Evolutionary conservation across 2,888 invertebrate species (phyloP), one percentile per base, ranked within the genome.

Genomic region (Dugesia japonica): DNA sequence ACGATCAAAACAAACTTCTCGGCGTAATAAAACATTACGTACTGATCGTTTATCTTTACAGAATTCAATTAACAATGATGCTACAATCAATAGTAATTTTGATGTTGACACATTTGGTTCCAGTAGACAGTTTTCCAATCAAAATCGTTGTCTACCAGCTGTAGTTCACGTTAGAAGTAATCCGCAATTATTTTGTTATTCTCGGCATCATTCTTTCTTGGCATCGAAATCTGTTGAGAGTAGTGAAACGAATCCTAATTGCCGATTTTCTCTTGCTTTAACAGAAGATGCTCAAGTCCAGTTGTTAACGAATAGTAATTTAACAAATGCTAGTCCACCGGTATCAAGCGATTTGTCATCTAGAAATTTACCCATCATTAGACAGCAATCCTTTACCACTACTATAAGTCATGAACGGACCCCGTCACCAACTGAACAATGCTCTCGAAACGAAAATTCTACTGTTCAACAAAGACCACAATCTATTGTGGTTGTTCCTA

Each of bases 101-200:
- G 56, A 56, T 7, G 7, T 56, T 23, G 56, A 56, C n/a, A 20
- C 56, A 20, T 56, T 56, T n/a, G 56, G 56, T 56, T 56, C 56
- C n/a, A 56, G 56, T 56, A n/a, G 4, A 13, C 56, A n/a, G 17
- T 56, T n/a, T 23, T n/a, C 56, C n/a, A 56, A 56, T 56, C 56
- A 56, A 23, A 56, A 56, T 56, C 56, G 56, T n/a, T 56, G n/a
- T n/a, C 17, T 56, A 56, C 56, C 56, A n/a, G 56, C 56, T 56
- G 56, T 56, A 9, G 56, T 56, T 56, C 56, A 56, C 17, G 56
- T 56, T 56, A 4, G 56, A 56, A 56, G 56, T 23, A 56, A 56
- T 56, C 56, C 56, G n/a, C 56, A 56, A n/a, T 56, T 56, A 23
- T 56, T 56, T 56, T 56, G 56, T n/a, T 56, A 20, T 56, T 56